These are phyloP conservation scores for Cydia fagiglandana DNA, from an alignment of 1,140 invertebrate genomes.

Conservation along the genomic window DNA sequence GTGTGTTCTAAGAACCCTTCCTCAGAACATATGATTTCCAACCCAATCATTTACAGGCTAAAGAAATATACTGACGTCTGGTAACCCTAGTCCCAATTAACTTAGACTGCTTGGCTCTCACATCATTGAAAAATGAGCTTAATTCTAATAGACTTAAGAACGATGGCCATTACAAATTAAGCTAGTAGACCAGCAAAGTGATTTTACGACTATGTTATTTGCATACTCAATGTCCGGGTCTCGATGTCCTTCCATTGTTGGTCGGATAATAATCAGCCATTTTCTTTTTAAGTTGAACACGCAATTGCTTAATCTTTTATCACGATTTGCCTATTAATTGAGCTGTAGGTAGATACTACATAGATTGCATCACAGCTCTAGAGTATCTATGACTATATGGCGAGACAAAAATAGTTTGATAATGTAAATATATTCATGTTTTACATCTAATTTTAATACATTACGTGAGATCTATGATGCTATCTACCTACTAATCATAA, in stretches of 20 bases:
- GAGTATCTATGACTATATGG: not conserved
- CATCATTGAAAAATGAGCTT: not conserved
- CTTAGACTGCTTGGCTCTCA: not conserved
- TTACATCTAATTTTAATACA: not conserved
- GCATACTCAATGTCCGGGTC: conserved; percentile 31
- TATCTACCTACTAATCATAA: no score
- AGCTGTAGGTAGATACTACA: not conserved
- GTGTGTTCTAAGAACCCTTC: no score
- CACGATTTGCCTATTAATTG: conserved; percentile 7
- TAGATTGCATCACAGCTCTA: not conserved
- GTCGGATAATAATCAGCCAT: conserved; percentile 18
- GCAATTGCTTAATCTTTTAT: conserved; percentile 10
- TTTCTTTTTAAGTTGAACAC: conserved; percentile 4
- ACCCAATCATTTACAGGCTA: no score
- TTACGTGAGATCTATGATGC: not conserved
- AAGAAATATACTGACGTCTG: not conserved
- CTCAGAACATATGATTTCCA: no score
- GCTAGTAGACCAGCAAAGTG: not conserved
- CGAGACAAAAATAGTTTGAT: not conserved
- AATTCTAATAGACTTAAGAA: not conserved
- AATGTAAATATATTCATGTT: not conserved
- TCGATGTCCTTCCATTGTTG: conserved; percentile 28
- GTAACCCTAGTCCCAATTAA: not conserved
- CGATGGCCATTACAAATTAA: not conserved
- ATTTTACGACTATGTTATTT: conserved; percentile 20